Evolutionary conservation across 2,113 vertebrate species (phyloP).

Genomic region (Gyps fulvus): DNA sequence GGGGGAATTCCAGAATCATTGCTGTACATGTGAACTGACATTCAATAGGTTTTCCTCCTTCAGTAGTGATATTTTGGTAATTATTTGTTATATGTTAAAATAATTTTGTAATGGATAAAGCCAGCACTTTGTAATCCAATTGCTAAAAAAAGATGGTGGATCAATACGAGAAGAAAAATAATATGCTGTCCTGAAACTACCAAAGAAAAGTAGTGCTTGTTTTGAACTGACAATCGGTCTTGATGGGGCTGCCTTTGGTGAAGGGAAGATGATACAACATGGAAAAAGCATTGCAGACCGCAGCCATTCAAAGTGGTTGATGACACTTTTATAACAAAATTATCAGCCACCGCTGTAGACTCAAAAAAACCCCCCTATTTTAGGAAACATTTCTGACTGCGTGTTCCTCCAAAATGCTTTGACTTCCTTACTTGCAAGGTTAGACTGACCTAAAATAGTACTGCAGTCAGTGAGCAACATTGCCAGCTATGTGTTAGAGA

Average conservation of each 20-base stretch:
- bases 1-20: not conserved
- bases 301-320: not conserved
- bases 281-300: not conserved
- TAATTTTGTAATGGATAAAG: not conserved
- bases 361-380: not conserved
- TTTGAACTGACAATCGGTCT: not conserved
- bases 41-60: not conserved
- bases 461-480: not conserved
- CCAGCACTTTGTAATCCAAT: not conserved
- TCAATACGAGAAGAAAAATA: not conserved
- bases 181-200: not conserved
- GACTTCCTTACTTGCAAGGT: not conserved
- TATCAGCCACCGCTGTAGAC: not conserved
- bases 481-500: not conserved
- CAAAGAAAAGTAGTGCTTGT: not conserved
- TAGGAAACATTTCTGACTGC: not conserved
- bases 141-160: not conserved
- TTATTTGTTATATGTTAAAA: not conserved
- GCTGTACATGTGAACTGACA: not conserved
- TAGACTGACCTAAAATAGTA: not conserved
- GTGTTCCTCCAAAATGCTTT: not conserved
- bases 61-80: not conserved
- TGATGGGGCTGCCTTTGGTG: not conserved
- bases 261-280: not conserved
- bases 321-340: not conserved